Base-by-base conservation (phyloP, 2,888 invertebrate species). In the Timema podura region DNA sequence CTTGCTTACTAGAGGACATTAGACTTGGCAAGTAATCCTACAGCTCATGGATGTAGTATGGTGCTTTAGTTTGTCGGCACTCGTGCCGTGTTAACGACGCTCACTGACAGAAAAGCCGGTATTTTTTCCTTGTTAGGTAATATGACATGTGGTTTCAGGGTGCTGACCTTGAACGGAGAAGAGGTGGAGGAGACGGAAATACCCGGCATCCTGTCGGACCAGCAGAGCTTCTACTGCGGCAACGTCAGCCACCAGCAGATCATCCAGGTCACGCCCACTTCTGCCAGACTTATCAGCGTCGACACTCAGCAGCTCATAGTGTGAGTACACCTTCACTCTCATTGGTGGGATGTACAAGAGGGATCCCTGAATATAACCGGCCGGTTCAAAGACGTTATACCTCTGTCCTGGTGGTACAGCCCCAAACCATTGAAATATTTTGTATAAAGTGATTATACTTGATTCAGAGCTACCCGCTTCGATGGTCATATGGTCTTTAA, bases 111-210 rank as follows among this genome's bases (percentile, higher is more conserved):
- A 6, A 45, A 6, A 44, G 45, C 46, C 9, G 9, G 6, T n/a
- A 11, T 64, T n/a, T 44, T 44, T 9, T n/a, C 45, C 5, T 10
- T 65, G 13, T 11, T 2, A 10, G 10, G 6, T 65, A 45, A 65
- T 30, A 13, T 44, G 5, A 45, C 16, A 44, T 6, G 9, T 49
- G 49, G 11, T 54, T 48, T 5, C 78, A 89, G 96, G 76, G 91
- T 96, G 16, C 83, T 98, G 64, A 91, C 92, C 74, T 81, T 98
- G 61, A 93, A 89, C 75, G 97, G 96, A 0, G 98, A 98, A 79
- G 98, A 98, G 81, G 96, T 98, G 0, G 98, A 99, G 80, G 98
- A 99, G 82, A 96, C 96, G 0, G 96, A 97, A 78, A 90, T 97
- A 75, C 85, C 90, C 69, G 98, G 98, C 0, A 96, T 98, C 79